Evolutionary conservation across 2,888 invertebrate genomes (phyloP), one percentile per base, ranked within the genome.

Genomic region (Sphinx pinastri): DNA sequence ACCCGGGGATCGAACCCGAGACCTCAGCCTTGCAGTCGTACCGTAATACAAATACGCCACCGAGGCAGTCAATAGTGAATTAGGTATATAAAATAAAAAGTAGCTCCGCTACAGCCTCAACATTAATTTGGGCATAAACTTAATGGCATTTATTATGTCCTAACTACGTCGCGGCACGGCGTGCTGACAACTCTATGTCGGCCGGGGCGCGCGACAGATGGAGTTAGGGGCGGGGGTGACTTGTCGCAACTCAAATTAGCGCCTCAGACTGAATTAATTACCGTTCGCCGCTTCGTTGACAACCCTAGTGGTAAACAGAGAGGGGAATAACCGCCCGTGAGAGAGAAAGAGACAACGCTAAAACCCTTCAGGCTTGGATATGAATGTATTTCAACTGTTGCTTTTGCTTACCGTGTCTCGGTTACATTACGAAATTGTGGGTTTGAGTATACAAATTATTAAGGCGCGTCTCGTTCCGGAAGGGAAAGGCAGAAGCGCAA

Each of bases 261-360:
- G 86, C 88, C 87, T 84, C 86, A 89, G 91, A 90, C 89, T 82
- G 89, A 87, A 89, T 89, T 89, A 90, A 90, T 90, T 88, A 88
- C 85, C 80, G 82, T 76, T 84, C 84, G 84, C 80, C 88, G 88
- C 85, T 85, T 83, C 82, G 63, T 72, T 82, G 88, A 86, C 88
- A 86, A 81, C 88, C 88, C 87, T 84, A 63, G 7, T 75, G 74
- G 66, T 14, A 31, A 16, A 71, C 68, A 79, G 81, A 79, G 78
- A 71, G 77, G 81, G 31, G 14, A 11, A 66, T 47, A n/a, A 12
- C 19, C 6, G 7, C 16, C 13, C 5, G 19, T 19, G 63, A 49
- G 63, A 49, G 63, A 49, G 47, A 16, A 19, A 47, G 63, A 60
- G 47, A 12, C 11, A 58, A 49, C 49, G 19, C 47, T 16, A 19